Base-by-base conservation (phyloP, 2,113 vertebrate species). In the Tringa solitaria region DNA sequence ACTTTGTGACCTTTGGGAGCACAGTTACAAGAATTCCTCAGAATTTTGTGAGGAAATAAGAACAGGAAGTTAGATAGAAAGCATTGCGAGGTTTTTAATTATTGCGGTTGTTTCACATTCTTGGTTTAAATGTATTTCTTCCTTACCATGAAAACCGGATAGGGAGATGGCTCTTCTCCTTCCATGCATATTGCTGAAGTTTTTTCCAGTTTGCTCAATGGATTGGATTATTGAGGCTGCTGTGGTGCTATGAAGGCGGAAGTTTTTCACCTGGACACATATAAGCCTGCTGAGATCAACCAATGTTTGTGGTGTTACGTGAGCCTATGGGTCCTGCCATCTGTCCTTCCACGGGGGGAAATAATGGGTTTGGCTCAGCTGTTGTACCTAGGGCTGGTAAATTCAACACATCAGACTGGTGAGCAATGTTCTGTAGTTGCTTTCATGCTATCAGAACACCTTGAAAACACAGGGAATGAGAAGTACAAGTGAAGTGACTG, bases 241-340 rank as follows among this genome's bases (percentile, higher is more conserved):
- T 0, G 1, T 2, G 6, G 4, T 61, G 5, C 50, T 6, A 8
- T 4, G 13, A 2, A 8, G 60, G n/a, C 54, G 61, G 20, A 43
- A 56, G n/a, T 45, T 86, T 84, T 51, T 60, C 74, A 46, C 32
- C 30, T 64, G 68, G 22, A 33, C 81, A n/a, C 33, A 13, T 23
- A 15, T 5, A 19, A 69, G 21, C 20, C 41, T 59, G 28, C 48
- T 79, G 51, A 83, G 67, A 35, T 63, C 19, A 35, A 30, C 19
- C 39, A 26, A 5, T n/a, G 12, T 30, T 63, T 63, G 37, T 82
- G 70, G 21, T 4, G 3, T 32, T 41, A 12, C 12, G 11, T 48
- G 32, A 70, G 60, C 33, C 39, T 80, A 0, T 33, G 26, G 46
- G 18, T 60, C 14, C 33, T 84, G 59, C 30, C 13, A 2, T 56